A percentile compares a stretch with the other conserved stretches of the same genome.
Conservation (phyloP, 37 sponge, comb jelly and placozoan species). For the Mnemiopsis leidyi region DNA sequence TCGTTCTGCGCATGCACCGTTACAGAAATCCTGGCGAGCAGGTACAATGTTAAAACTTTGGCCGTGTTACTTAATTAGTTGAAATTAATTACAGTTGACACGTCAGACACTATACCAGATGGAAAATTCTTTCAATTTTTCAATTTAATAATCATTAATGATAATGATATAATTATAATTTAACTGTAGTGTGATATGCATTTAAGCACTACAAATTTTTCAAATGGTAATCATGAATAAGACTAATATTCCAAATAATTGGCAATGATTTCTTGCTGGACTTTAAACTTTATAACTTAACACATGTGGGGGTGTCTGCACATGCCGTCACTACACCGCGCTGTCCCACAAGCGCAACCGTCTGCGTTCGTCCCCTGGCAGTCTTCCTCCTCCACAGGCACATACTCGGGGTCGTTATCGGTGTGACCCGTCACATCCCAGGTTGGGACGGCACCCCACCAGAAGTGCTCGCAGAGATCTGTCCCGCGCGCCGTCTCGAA, state of each 20-base stretch:
- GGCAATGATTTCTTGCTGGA: no score
- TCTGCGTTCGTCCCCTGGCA: not conserved
- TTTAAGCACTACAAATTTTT: no score
- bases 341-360: slow-evolving; percentile 8
- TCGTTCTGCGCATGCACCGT: slow-evolving; percentile 97
- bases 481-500: slow-evolving; percentile 5
- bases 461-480: not conserved
- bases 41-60: slow-evolving; percentile 70
- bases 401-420: not conserved
- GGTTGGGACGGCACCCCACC: not conserved
- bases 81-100: no score
- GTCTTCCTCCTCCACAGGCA: not conserved
- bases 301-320: slow-evolving; percentile 15
- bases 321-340: not conserved
- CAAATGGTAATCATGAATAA: no score
- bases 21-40: slow-evolving; percentile 91
- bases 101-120: no score
- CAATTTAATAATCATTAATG: no score
- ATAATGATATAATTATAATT: no score
- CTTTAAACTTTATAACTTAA: not conserved
- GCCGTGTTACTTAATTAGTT: not conserved
- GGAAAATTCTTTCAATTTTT: no score
- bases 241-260: no score
- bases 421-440: not conserved
- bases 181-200: no score